Conservation (phyloP, 2,888 invertebrate species). For the Zele albiditarsus region DNA sequence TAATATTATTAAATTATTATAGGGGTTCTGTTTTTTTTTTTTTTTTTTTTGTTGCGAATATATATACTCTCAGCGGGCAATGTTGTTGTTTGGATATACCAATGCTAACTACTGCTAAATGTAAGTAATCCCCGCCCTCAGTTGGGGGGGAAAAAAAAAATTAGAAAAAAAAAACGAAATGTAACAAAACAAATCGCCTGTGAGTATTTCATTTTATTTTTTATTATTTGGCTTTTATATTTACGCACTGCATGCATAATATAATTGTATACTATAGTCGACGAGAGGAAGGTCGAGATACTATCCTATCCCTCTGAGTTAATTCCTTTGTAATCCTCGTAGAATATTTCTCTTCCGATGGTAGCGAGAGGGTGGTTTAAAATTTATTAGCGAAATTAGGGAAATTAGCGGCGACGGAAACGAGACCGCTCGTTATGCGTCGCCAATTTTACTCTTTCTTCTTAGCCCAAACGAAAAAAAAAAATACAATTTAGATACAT, state of each 20-base stretch:
- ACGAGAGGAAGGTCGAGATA: constrained; percentile 47
- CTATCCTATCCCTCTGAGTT: constrained; percentile 56
- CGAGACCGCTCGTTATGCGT: constrained; percentile 49
- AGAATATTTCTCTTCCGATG: constrained; percentile 59
- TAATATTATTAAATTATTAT: constrained; percentile 2
- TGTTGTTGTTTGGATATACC: neutral
- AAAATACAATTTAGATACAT: constrained; percentile 1
- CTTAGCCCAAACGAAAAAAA: neutral
- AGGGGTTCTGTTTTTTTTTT: neutral
- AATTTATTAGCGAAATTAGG: constrained; percentile 69
- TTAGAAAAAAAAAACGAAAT: neutral
- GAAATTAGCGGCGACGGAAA: constrained; percentile 61
- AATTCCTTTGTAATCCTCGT: constrained; percentile 66
- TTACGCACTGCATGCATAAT: constrained; percentile 11
- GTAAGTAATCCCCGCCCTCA: neutral
- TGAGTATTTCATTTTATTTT: constrained; percentile 22
- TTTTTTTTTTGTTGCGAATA: neutral
- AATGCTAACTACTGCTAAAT: neutral
- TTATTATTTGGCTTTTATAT: neutral
- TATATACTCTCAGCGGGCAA: neutral
- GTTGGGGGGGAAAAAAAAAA: neutral
- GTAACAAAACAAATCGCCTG: constrained; percentile 1
- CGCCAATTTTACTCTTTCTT: constrained; percentile 42
- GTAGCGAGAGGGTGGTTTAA: constrained; percentile 45
- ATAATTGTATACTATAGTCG: constrained; percentile 22